Percentiles rank a stretch among this genome's conserved stretches.
Conservation (phyloP, 2,113 vertebrate genomes). For the Spea bombifrons region DNA sequence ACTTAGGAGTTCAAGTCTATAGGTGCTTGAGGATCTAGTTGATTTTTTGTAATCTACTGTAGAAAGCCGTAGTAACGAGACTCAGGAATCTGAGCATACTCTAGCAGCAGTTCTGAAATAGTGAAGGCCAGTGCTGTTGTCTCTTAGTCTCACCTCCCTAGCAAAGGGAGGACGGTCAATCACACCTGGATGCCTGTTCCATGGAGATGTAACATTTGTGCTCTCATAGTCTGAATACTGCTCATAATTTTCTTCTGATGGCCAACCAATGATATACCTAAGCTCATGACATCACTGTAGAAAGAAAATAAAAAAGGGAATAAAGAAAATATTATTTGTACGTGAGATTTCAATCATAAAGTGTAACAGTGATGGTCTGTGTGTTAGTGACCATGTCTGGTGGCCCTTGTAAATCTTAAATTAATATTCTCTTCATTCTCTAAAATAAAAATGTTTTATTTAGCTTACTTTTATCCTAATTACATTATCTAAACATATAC, state of each 20-base stretch:
- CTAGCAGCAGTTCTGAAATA: constrained; percentile 75
- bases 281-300: constrained; percentile 94
- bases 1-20: constrained; percentile 84
- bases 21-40: constrained; percentile 73
- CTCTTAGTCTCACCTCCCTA: constrained; percentile 64
- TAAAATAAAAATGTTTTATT: too few relatives aligned
- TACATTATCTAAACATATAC: too few relatives aligned
- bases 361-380: too few relatives aligned
- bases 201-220: constrained; percentile 97
- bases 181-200: constrained; percentile 97
- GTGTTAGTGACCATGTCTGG: too few relatives aligned
- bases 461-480: too few relatives aligned
- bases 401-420: too few relatives aligned
- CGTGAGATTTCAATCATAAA: too few relatives aligned
- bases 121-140: constrained; percentile 75
- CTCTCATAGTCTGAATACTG: constrained; percentile 99
- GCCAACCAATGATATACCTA: constrained; percentile 95
- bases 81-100: constrained; percentile 72
- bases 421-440: too few relatives aligned
- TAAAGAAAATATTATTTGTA: too few relatives aligned
- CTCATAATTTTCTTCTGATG: constrained; percentile 99
- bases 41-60: constrained; percentile 70
- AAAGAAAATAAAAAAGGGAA: constrained; percentile 52
- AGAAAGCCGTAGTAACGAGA: constrained; percentile 58
- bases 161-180: constrained; percentile 63